Base-by-base conservation (phyloP, 2,113 vertebrate genomes). In the Prionailurus bengalensis region DNA sequence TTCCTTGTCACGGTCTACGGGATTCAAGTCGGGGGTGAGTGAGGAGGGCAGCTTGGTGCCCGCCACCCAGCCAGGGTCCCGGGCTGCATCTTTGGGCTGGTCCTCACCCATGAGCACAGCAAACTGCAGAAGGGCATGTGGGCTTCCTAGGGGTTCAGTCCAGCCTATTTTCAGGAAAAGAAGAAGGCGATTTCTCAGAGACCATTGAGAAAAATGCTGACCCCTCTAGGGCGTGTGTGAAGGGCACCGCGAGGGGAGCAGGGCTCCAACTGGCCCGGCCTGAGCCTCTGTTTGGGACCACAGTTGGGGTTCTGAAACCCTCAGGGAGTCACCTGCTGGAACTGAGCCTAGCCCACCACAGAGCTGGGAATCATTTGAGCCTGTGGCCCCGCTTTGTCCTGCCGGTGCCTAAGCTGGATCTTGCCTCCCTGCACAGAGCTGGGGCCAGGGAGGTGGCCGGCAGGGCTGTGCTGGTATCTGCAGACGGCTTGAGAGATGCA, bases 311-410 rank as follows among this genome's bases (percentile, higher is more conserved):
- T 55, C 74, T 3, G 76, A 66, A 66, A 29, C 4, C 1, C 63
- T 45, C 25, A 3, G n/a, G 27, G 42, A 73, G n/a, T 5, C 76
- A 2, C 0, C 9, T 0, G 5, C 66, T 5, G 12, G 19, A 21
- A 12, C 15, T 0, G 5, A 74, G 82, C 16, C 53, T 25, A 15
- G 42, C 17, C 3, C 29, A 27, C 33, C 7, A 23, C 0, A 10
- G 53, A 13, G 11, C 4, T 16, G 42, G 31, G 13, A 14, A 17
- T 8, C 13, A 1, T 27, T 7, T 29, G 78, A 58, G 31, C 36
- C 13, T 19, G 27, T 1, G 17, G 23, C 12, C 1, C 29, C 51
- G 16, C n/a, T 68, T 14, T 36, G 29, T 12, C 58, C 48, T 36
- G 25, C 61, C 0, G 33, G n/a, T 51, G 55, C 55, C 85, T 71